Percentiles rank a stretch among this genome's conserved stretches.
These are phyloP conservation scores for Cephus cinctus DNA, from an alignment of 1,140 invertebrate genomes.

Conservation along the genomic window DNA sequence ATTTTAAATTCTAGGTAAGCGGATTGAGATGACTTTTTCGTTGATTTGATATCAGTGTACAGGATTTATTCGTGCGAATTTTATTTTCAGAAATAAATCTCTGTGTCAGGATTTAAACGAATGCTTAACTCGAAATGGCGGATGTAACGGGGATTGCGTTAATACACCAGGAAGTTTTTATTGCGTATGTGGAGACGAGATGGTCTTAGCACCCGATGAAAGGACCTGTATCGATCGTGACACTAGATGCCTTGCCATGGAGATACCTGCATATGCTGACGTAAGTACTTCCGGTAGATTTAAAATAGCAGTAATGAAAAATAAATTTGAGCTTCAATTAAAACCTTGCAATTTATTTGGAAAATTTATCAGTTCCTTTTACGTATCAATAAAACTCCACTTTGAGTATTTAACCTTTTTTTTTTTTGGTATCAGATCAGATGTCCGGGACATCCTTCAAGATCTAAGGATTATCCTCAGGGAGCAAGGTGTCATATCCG, in stretches of 20 bases:
- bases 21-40: not conserved
- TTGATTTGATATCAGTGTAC: not conserved
- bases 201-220: slow-evolving; percentile 53
- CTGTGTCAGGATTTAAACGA: slow-evolving; percentile 47
- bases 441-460: slow-evolving; percentile 43
- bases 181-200: slow-evolving; percentile 51
- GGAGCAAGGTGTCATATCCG: slow-evolving; percentile 61
- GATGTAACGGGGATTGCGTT: slow-evolving; percentile 56
- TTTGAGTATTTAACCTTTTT: slow-evolving; percentile 1
- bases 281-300: slow-evolving; percentile 27
- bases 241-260: slow-evolving; percentile 41
- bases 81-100: slow-evolving; percentile 31
- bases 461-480: slow-evolving; percentile 37
- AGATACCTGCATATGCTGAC: slow-evolving; percentile 38
- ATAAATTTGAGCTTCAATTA: too few species aligned
- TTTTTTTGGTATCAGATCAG: slow-evolving; percentile 32
- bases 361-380: too few species aligned
- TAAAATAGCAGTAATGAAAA: too few species aligned
- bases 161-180: slow-evolving; percentile 59
- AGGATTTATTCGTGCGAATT: not conserved
- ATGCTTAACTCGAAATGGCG: slow-evolving; percentile 44
- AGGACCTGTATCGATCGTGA: slow-evolving; percentile 52
- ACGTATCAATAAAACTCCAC: too few species aligned
- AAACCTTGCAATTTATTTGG: too few species aligned
- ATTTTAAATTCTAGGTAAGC: slow-evolving; percentile 33